Base-by-base conservation (phyloP, 2,797 vertebrate genomes). In the Pseudochirops cupreus region DNA sequence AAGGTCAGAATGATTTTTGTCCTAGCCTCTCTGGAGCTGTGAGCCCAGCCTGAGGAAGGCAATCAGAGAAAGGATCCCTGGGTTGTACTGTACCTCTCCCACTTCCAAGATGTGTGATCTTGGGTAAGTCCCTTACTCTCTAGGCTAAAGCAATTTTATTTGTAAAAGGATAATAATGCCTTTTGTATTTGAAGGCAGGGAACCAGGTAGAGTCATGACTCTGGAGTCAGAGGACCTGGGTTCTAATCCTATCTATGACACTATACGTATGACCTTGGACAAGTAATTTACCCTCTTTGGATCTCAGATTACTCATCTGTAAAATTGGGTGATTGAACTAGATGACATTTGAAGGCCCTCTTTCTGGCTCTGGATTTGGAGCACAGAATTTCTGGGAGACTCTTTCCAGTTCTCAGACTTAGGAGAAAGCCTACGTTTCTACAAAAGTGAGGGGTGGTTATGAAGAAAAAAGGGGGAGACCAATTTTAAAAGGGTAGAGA, bases 401-500 rank as follows among this genome's bases (percentile, higher is more conserved):
- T 56, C 55, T 62, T 62, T 56, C n/a, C 52, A 18, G 56, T 95
- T 91, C 90, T 94, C 90, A 95, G 92, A 93, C 94, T 95, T 89
- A 91, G 90, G 26, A 46, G 31, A n/a, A 67, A 33, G 12, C 12
- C 58, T 92, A 93, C 94, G 31, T 94, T 98, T 98, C 96, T 97
- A 93, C 90, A 97, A 74, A 74, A 53, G 91, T 94, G 91, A 95
- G 94, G 96, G 95, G 95, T 97, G 94, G 97, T 95, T 97, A 67
- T 97, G 91, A 94, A 96, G 96, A 98, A 97, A 93, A 3, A 97
- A 93, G 14, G 18, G 21, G 91, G 97, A 97, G 94, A 94, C 90
- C 94, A 94, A 96, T 97, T 98, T 98, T 52, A 96, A 98, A 96
- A 95, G 95, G 90, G 46, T 91, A 93, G n/a, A 18, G 67, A 95